Evolutionary conservation across 2,113 vertebrate genomes (phyloP).

Genomic region (Hypomesus transpacificus): DNA sequence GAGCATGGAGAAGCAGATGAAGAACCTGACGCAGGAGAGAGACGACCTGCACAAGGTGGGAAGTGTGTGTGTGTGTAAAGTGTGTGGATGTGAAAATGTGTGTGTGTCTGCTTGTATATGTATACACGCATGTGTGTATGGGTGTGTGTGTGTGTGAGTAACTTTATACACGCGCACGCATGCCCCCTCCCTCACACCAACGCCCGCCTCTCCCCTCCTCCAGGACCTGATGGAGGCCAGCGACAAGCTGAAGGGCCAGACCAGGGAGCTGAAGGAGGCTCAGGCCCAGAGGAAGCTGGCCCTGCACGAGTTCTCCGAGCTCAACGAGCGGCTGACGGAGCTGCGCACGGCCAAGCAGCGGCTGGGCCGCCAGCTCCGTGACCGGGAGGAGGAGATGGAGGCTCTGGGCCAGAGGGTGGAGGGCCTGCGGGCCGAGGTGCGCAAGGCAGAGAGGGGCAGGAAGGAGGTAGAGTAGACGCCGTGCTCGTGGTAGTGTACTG

Average conservation of each 20-base stretch:
- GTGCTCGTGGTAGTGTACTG: slow-evolving; percentile 35
- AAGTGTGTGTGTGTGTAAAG: background rate
- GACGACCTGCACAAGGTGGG: slow-evolving; percentile 92
- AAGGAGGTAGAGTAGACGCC: slow-evolving; percentile 88
- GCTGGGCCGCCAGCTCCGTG: slow-evolving; percentile 88
- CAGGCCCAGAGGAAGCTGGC: slow-evolving; percentile 95
- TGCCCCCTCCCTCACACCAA: background rate
- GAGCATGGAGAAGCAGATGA: slow-evolving; percentile 89
- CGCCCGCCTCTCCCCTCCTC: slow-evolving; percentile 45
- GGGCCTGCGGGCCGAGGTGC: slow-evolving; percentile 89
- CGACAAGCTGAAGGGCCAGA: slow-evolving; percentile 91
- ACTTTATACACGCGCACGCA: background rate
- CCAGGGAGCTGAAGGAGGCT: slow-evolving; percentile 96
- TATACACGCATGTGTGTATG: background rate
- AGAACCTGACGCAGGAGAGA: slow-evolving; percentile 79
- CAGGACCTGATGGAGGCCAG: slow-evolving; percentile 85
- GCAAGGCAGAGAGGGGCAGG: slow-evolving; percentile 90
- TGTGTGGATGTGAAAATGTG: background rate
- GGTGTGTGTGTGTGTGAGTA: background rate
- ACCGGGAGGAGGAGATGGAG: slow-evolving; percentile 98
- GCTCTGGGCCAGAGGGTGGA: slow-evolving; percentile 89
- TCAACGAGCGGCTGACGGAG: slow-evolving; percentile 91
- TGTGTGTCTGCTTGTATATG: slow-evolving; percentile 4
- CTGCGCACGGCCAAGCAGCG: slow-evolving; percentile 87
- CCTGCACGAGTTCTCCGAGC: slow-evolving; percentile 95